Base-by-base conservation (phyloP, 2,797 vertebrate species). In the Diplodus sargus region DNA sequence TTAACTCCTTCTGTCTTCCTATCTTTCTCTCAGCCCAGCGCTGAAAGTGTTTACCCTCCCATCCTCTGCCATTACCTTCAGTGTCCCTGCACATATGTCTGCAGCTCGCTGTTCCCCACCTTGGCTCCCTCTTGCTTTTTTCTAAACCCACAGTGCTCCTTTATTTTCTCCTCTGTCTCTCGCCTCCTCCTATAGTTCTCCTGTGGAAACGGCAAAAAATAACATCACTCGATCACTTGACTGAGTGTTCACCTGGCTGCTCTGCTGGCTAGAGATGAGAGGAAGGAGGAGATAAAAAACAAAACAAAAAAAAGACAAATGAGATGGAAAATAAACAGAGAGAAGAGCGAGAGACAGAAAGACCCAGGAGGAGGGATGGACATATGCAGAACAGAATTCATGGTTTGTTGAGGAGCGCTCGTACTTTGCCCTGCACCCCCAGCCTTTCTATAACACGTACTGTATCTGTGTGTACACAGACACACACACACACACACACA, bases 11-110 rank as follows among this genome's bases (percentile, higher is more conserved):
- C 87, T 85, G 89, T 89, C 91, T 84, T 86, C 70, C 67, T 67
- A 62, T 86, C 66, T 86, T 82, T 85, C 81, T 73, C 69, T 79
- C 77, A 84, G 59, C 62, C 63, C 18, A 10, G 15, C 61, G 58
- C 68, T 86, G 68, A 71, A 77, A 71, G 81, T 84, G 83, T 91
- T 90, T 90, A 86, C 75, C 74, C 72, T 87, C 79, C 77, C 23
- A 76, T 88, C 82, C 77, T 72, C 70, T 73, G 69, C 75, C 74
- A 64, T 88, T 89, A 82, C 73, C 83, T 86, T 91, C 83, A 83
- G 74, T 83, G 86, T 88, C 82, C 84, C 87, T 67, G 74, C 83
- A 82, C 85, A 89, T 84, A 90, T 89, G 87, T 91, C 82, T 86
- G 70, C 63, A 81, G 66, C 67, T 76, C 18, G 9, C 79, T 30